Evolutionary conservation across 1,140 invertebrate species (phyloP), one percentile per base, ranked within the genome.

Genomic region (Belonocnema kinseyi): DNA sequence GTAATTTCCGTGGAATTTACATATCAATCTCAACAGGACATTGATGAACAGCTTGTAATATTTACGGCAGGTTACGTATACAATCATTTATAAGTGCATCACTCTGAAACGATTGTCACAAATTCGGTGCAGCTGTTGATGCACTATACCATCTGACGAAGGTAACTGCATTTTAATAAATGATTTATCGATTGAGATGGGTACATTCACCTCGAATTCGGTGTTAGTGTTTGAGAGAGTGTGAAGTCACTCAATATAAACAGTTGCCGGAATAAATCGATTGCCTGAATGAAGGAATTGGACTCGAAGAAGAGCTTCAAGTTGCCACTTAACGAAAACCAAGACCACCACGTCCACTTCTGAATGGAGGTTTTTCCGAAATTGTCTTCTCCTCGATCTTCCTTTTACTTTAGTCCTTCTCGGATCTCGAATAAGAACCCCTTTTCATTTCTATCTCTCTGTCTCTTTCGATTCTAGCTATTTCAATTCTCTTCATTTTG

Each of bases 301-400:
- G 40, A 66, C 61, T 66, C 61, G 61, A 40, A 40, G 61, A 66
- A 66, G 61, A 66, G 33, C 61, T 66, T 40, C 61, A 66, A 66
- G 61, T 66, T 66, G 61, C 61, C 61, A 66, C 61, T 66, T 66
- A 66, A 66, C 61, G 61, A 66, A 66, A 66, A 66, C 61, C 61
- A 66, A 66, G 61, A 66, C 26, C 61, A 46, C 61, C 61, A 66
- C 61, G 26, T 66, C 61, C 26, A 66, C 61, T 66, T 66, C 61
- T 66, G 21, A 66, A 66, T 66, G 61, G 12, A 40, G 13, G 16
- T 66, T 33, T 66, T 66, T 66, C 26, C 61, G 61, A 66, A 66
- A 66, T 66, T 52, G 53, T 56, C 72, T 70, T 72, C 70, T 78
- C 50, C 50, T 77, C 53, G n/a, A 33, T 53, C 61, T 50, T 19